Conservation (phyloP, 2,888 invertebrate species). For the Pyrrhia umbra region DNA sequence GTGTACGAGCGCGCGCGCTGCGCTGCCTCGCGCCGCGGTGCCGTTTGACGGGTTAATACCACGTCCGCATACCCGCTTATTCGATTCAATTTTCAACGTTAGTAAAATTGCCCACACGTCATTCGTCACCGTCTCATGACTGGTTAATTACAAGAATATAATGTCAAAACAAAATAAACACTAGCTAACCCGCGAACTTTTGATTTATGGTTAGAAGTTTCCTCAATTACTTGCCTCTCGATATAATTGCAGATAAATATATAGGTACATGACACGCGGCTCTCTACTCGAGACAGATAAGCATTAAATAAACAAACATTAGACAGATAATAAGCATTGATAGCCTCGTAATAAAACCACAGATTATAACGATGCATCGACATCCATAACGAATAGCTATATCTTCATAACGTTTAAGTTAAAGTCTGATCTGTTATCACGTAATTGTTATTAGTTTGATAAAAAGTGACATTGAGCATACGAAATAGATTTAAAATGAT, state of each 20-base stretch:
- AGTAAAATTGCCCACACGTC: conserved; percentile 72
- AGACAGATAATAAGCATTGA: conserved; percentile 39
- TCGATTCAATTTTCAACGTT: conserved; percentile 76
- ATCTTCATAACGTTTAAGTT: conserved; percentile 16
- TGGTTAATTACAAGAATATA: conserved; percentile 35
- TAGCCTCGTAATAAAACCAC: conserved; percentile 11
- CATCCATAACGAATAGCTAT: conserved; percentile 11
- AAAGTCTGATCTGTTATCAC: conserved; percentile 50
- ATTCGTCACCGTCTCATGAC: conserved; percentile 57
- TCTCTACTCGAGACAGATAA: conserved; percentile 42
- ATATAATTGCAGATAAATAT: conserved; percentile 53
- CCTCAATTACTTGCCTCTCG: conserved; percentile 42
- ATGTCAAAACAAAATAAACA: conserved; percentile 36
- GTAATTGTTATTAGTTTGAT: conserved; percentile 52
- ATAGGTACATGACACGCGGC: conserved; percentile 36
- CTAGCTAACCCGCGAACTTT: conserved; percentile 25
- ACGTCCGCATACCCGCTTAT: conserved; percentile 70
- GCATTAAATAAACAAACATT: conserved; percentile 47
- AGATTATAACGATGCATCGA: conserved; percentile 9
- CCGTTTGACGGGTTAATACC: conserved; percentile 71
- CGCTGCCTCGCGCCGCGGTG: conserved; percentile 51
- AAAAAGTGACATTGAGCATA: conserved; percentile 40
- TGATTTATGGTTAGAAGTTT: conserved; percentile 47
- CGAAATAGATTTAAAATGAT: conserved; percentile 60
- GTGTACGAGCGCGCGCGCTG: conserved; percentile 56